Evolutionary conservation across 2,888 invertebrate species (phyloP), one percentile per base, ranked within the genome.

Genomic region (Argyresthia albistria): DNA sequence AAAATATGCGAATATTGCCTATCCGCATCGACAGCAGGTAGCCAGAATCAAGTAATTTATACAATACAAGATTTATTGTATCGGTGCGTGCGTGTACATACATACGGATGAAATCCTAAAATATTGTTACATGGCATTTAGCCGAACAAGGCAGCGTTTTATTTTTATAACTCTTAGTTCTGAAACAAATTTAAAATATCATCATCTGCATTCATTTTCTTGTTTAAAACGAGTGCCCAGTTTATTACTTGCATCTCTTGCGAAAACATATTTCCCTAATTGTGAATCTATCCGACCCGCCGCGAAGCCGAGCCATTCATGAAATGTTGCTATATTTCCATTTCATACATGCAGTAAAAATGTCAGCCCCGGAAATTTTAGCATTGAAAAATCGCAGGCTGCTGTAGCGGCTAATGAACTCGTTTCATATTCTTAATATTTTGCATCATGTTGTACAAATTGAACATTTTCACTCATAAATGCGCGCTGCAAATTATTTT

Each of bases 321-420:
- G 8, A 35, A 51, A 43, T 12, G 10, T 12, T 45, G 16, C 42
- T 9, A 43, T 50, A 35, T 74, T 66, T 65, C 63, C 68, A 70
- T 73, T 58, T 71, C 66, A 69, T 61, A 70, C 73, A 70, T 73
- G 67, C 72, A 71, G 74, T 69, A 67, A 73, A 77, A 78, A 70
- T 68, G 73, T 73, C 73, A 70, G 60, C 47, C 54, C 60, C 65
- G 71, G 69, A 77, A 77, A 78, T 72, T 73, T 73, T 74, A 69
- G 69, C 61, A 62, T 72, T 77, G 72, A 81, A 80, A 79, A 78
- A 80, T 80, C 60, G 70, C 62, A 72, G 65, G 61, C 76, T 78
- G 79, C 78, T 80, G 79, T 70, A 66, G 52, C 62, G 60, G 67
- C 77, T 80, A 81, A 80, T 80, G 80, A 80, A 80, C 73, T 65